Evolutionary conservation across 2,113 vertebrate genomes (phyloP), one percentile per base, ranked within the genome.

Genomic region (Leucopternis melanops): DNA sequence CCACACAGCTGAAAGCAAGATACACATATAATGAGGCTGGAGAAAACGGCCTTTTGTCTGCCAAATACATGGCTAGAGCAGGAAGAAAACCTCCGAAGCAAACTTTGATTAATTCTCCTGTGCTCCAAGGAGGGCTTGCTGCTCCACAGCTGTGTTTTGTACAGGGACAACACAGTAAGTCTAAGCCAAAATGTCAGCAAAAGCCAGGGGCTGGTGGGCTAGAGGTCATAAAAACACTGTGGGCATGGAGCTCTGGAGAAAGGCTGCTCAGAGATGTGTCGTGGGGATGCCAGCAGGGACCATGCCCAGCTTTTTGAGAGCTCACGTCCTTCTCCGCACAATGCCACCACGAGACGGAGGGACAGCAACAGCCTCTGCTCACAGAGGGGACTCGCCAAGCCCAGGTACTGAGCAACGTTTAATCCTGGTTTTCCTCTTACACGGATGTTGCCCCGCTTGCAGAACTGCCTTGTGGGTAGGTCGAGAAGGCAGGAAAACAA

Each of bases 241-340:
- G 0, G 16, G 22, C n/a, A 45, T 3, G 2, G 32, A 80, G 15
- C 14, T 63, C 32, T 38, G 2, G 6, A 12, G 32, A 9, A 59
- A 42, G 42, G 32, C 26, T 63, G 36, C 27, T 57, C 62, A 5
- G 13, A 69, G 45, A 52, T 38, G 58, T n/a, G 20, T 17, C 2
- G 0, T 11, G 45, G 25, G 18, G 7, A 59, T 72, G 10, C n/a
- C 40, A 9, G 16, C 5, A 21, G 9, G 69, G 29, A 54, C 19
- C 20, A 10, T 71, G 6, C 3, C 22, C 44, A 72, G n/a, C 8
- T 36, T 40, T 63, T 19, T 27, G 50, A 81, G 49, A 32, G 9
- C 54, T 10, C 55, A 29, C 13, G 5, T 29, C 11, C 42, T 71
- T 26, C 38, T 73, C 40, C 2, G 3, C 50, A 44, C 16, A 4